These are phyloP conservation scores for Plectrocnemia conspersa DNA, from an alignment of 1,140 invertebrate species.

Conservation along the genomic window DNA sequence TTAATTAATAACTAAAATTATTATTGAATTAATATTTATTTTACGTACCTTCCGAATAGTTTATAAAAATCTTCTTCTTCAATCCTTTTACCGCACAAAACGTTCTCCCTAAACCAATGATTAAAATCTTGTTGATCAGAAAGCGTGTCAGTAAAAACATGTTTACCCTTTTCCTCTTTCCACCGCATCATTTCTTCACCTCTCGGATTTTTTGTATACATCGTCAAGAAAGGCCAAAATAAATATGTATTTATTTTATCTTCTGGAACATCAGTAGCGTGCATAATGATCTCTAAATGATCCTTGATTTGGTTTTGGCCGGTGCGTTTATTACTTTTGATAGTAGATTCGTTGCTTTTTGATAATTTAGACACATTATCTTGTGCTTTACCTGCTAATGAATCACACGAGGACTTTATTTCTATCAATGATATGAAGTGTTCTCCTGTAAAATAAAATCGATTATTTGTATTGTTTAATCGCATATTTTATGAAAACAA, in stretches of 20 bases:
- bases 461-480: no score
- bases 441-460: constrained; percentile 31
- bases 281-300: constrained; percentile 38
- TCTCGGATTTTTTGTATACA: constrained; percentile 35
- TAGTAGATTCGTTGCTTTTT: constrained; percentile 34
- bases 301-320: constrained; percentile 40
- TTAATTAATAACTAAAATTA: no score
- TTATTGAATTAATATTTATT: no score
- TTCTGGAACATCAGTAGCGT: constrained; percentile 9
- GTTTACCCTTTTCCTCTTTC: constrained; percentile 34
- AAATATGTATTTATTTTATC: constrained; percentile 35
- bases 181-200: constrained; percentile 33
- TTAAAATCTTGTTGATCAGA: constrained; percentile 35
- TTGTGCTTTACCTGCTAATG: no score
- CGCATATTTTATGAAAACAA: no score
- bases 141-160: constrained; percentile 37
- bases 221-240: constrained; percentile 39
- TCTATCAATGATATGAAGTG: constrained; percentile 36
- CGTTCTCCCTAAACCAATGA: constrained; percentile 34
- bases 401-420: constrained; percentile 41
- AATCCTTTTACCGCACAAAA: constrained; percentile 25
- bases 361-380: constrained; percentile 15
- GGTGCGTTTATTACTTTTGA: constrained; percentile 41
- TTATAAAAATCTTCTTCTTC: neutral
- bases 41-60: neutral